phyloP scores from a whole-genome alignment of 2,888 invertebrate species.

The Maniola hyperantus region DNA sequence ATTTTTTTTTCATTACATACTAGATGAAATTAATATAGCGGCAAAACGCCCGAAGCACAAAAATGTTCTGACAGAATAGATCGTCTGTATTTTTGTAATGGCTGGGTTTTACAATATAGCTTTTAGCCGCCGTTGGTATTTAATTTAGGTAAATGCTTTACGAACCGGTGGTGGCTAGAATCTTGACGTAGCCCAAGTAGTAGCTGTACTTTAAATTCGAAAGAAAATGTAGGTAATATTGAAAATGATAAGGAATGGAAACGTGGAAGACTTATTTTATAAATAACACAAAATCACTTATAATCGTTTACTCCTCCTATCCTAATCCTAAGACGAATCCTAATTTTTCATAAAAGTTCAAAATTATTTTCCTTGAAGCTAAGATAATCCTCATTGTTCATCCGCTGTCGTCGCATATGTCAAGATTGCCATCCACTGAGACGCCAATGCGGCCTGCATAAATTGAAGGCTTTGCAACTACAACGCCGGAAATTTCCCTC shows the following conservation, averaged over 20 bases:
- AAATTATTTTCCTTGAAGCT: slow-evolving; percentile 20
- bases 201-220: too few relatives aligned
- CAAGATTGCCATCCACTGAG: slow-evolving; percentile 70
- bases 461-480: slow-evolving; percentile 73
- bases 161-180: too few relatives aligned
- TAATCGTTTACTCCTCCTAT: too few relatives aligned
- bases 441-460: slow-evolving; percentile 71
- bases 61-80: slow-evolving; percentile 6
- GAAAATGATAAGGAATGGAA: too few relatives aligned
- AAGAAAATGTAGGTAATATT: too few relatives aligned
- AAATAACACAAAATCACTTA: too few relatives aligned
- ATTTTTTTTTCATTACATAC: slow-evolving; percentile 18
- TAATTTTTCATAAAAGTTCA: background rate
- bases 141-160: background rate
- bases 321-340: too few relatives aligned
- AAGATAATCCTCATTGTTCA: slow-evolving; percentile 58
- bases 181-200: too few relatives aligned
- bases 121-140: background rate
- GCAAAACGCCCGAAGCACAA: background rate
- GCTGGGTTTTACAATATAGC: background rate
- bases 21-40: slow-evolving; percentile 17
- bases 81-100: slow-evolving; percentile 1
- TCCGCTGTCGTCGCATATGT: slow-evolving; percentile 55
- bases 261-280: too few relatives aligned
- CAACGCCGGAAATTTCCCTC: slow-evolving; percentile 72